phyloP scores from a whole-genome alignment of 1,140 invertebrate species.

The Scaptomyza hsui region DNA sequence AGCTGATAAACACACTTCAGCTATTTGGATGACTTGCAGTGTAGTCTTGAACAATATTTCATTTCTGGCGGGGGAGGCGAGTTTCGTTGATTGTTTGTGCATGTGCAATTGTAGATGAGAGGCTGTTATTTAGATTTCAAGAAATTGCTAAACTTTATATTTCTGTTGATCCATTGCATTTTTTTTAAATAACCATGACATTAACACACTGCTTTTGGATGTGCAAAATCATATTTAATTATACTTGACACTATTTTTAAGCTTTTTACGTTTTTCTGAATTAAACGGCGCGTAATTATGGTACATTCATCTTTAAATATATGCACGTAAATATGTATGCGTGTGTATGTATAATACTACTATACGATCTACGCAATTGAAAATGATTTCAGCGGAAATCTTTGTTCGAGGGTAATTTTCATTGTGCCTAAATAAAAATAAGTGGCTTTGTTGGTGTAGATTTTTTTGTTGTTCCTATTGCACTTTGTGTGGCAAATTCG shows the following conservation, averaged over 20 bases:
- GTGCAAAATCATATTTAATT: slow-evolving; percentile 49
- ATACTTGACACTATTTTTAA: slow-evolving; percentile 58
- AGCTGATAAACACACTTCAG: slow-evolving; percentile 28
- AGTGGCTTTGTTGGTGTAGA: slow-evolving; percentile 38
- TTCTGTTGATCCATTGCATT: not conserved
- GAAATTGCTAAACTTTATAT: slow-evolving; percentile 1
- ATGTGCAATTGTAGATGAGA: slow-evolving; percentile 9
- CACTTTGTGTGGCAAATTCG: slow-evolving; percentile 32
- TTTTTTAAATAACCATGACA: slow-evolving; percentile 29
- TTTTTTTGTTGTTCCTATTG: slow-evolving; percentile 48
- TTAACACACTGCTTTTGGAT: slow-evolving; percentile 14
- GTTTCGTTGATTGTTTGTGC: not conserved
- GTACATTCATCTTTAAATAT: slow-evolving; percentile 49
- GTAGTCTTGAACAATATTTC: not conserved
- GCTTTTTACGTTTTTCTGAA: slow-evolving; percentile 45
- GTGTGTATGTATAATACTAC: slow-evolving; percentile 7
- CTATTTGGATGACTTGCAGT: slow-evolving; percentile 33
- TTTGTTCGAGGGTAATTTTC: slow-evolving; percentile 57
- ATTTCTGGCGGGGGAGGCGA: not conserved
- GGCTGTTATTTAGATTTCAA: slow-evolving; percentile 13
- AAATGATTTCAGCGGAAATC: slow-evolving; percentile 57
- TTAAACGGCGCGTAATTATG: slow-evolving; percentile 56
- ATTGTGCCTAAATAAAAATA: slow-evolving; percentile 44
- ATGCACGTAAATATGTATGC: slow-evolving; percentile 24
- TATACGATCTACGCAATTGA: slow-evolving; percentile 64